Evolutionary conservation across 2,797 vertebrate genomes (phyloP).

Genomic region (Tenualosa ilisha): DNA sequence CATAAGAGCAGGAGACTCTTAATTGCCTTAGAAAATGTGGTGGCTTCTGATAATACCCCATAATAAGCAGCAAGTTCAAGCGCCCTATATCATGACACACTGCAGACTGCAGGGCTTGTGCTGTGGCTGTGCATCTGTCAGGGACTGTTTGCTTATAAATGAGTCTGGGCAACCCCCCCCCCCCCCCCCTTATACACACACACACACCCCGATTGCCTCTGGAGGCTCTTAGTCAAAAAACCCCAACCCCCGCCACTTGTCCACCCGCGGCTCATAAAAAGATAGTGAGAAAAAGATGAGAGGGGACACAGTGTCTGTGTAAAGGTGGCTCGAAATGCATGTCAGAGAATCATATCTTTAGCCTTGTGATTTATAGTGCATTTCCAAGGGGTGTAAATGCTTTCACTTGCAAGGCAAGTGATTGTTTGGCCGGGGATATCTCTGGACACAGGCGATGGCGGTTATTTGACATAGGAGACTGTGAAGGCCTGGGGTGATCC

Average conservation of each 20-base stretch:
- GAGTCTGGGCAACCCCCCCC: conserved; percentile 45
- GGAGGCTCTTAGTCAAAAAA: conserved; percentile 39
- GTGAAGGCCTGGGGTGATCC: conserved; percentile 50
- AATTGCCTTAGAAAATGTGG: conserved; percentile 41
- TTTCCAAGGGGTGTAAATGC: conserved; percentile 50
- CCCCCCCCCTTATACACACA: background rate
- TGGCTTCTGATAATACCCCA: conserved; percentile 54
- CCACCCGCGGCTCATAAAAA: conserved; percentile 24
- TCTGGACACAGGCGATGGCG: conserved; percentile 34
- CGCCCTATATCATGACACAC: conserved; percentile 44
- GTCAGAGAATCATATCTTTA: conserved; percentile 53
- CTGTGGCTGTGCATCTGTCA: conserved; percentile 19
- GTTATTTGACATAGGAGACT: conserved; percentile 51
- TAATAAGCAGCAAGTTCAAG: conserved; percentile 45
- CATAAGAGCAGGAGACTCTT: background rate
- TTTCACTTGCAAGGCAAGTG: conserved; percentile 45
- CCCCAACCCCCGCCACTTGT: conserved; percentile 13
- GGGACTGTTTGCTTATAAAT: conserved; percentile 49
- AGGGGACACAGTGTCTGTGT: background rate
- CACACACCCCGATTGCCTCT: conserved; percentile 34
- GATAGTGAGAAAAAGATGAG: conserved; percentile 46
- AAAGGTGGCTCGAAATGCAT: conserved; percentile 28
- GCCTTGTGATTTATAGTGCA: conserved; percentile 44
- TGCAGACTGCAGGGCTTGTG: conserved; percentile 46
- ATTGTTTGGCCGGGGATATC: conserved; percentile 18